phyloP scores from a whole-genome alignment of 2,113 vertebrate species.

The Calcarius ornatus region DNA sequence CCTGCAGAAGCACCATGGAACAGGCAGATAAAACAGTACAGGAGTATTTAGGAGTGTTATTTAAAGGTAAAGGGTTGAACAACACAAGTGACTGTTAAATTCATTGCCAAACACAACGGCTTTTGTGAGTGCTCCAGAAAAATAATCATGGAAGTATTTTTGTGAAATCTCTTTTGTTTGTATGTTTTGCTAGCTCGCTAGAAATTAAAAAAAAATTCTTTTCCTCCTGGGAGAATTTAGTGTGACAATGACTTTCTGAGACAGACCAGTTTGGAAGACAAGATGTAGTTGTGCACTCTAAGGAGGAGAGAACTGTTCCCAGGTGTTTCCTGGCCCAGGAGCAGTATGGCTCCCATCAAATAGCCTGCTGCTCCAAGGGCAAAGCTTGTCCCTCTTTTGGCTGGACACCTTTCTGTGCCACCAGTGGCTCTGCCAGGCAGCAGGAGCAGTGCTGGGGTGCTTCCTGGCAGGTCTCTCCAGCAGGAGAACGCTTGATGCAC shows the following conservation, averaged over 20 bases:
- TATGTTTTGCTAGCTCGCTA: background rate
- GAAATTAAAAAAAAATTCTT: background rate
- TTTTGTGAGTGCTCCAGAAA: background rate
- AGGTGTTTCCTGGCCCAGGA: background rate
- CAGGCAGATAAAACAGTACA: conserved; percentile 26
- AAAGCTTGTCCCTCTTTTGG: background rate
- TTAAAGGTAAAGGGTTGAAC: conserved; percentile 26
- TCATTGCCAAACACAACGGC: background rate
- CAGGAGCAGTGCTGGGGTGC: background rate
- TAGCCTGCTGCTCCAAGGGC: background rate
- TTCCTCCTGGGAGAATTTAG: background rate
- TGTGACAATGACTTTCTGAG: background rate
- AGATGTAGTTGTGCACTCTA: background rate
- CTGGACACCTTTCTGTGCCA: background rate
- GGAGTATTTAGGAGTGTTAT: conserved; percentile 24
- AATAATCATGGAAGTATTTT: background rate
- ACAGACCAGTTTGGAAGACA: background rate
- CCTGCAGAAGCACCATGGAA: conserved; percentile 53
- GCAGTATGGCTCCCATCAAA: background rate
- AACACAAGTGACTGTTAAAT: background rate
- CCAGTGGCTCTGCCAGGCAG: background rate
- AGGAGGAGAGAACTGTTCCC: background rate
- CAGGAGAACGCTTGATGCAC: rapidly evolving
- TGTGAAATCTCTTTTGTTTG: background rate
- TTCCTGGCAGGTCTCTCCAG: background rate